phyloP scores from a whole-genome alignment of 2,888 invertebrate species.

The Noctua fimbriata region DNA sequence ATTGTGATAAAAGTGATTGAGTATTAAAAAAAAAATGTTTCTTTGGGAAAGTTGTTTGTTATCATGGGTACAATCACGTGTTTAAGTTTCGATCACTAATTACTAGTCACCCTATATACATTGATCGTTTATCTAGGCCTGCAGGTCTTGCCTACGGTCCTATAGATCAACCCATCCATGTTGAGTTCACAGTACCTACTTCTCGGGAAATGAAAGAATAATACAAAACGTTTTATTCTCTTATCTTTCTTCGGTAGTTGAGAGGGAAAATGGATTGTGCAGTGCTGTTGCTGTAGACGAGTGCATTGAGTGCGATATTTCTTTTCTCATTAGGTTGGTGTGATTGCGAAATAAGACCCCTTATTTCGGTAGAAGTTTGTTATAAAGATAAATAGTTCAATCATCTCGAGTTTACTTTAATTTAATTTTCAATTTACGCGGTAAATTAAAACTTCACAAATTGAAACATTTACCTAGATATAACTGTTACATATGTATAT shows the following conservation, averaged over 20 bases:
- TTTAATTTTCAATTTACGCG: too few relatives aligned
- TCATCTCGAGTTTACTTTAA: neutral
- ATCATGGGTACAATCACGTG: too few relatives aligned
- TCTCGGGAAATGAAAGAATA: conserved; percentile 32
- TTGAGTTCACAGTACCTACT: neutral
- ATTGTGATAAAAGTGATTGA: too few relatives aligned
- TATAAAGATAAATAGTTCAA: neutral
- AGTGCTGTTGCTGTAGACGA: conserved; percentile 14
- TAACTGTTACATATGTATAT: neutral
- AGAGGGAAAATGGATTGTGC: conserved; percentile 32
- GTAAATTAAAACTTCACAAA: neutral
- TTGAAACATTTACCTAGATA: neutral
- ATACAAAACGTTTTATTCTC: conserved; percentile 18
- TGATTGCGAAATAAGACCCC: too few relatives aligned
- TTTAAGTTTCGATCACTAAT: too few relatives aligned
- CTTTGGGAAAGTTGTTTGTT: too few relatives aligned
- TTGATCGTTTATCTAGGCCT: neutral
- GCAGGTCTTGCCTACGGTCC: too few relatives aligned
- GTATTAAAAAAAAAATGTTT: too few relatives aligned
- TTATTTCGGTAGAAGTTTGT: neutral
- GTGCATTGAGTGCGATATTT: conserved; percentile 29
- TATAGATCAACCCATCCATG: neutral
- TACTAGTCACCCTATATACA: neutral
- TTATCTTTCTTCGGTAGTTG: conserved; percentile 28
- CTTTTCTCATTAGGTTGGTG: conserved; percentile 6